Base-by-base conservation (phyloP, 2,888 invertebrate genomes). In the Hypsopygia costalis region DNA sequence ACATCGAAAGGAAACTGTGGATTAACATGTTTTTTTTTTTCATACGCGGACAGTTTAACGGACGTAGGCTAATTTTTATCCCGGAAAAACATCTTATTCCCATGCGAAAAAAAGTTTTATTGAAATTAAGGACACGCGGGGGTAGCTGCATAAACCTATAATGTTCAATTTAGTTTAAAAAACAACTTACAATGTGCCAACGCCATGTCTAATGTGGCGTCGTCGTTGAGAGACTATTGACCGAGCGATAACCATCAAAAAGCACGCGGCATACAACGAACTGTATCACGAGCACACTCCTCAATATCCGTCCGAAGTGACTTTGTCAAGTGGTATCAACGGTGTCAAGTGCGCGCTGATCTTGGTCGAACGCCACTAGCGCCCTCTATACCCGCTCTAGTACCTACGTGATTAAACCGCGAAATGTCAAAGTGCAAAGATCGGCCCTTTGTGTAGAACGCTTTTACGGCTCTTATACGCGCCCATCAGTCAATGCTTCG, bases 361-460 rank as follows among this genome's bases (percentile, higher is more conserved):
- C 78, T 67, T 58, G 59, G 58, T 58, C 55, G 55, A 68, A 53
- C 65, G 66, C 67, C 69, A 63, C 71, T 66, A 69, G 63, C 67
- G 71, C 71, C 67, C 70, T 73, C 70, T 65, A 58, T 52, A 55
- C 48, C 55, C 51, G 55, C 47, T 67, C 69, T 77, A 79, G 80
- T 78, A 85, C n/a, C n/a, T n/a, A n/a, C 88, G 87, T 88, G 88
- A 89, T 87, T 83, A 86, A 80, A 85, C 76, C 81, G 80, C 75
- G 72, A 83, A 81, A 88, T 87, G 89, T 88, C 89, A 89, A 77
- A 88, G 89, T 81, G 87, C 86, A 88, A 81, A 83, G 86, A 82
- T 87, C 82, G 78, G 75, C 64, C 72, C 74, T 80, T 82, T 81
- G 78, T 76, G 48, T 49, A 41, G 42, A 29, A 46, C 46, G 49